These are phyloP conservation scores for Oligia fasciuncula DNA, from an alignment of 2,888 invertebrate species.

Conservation along the genomic window DNA sequence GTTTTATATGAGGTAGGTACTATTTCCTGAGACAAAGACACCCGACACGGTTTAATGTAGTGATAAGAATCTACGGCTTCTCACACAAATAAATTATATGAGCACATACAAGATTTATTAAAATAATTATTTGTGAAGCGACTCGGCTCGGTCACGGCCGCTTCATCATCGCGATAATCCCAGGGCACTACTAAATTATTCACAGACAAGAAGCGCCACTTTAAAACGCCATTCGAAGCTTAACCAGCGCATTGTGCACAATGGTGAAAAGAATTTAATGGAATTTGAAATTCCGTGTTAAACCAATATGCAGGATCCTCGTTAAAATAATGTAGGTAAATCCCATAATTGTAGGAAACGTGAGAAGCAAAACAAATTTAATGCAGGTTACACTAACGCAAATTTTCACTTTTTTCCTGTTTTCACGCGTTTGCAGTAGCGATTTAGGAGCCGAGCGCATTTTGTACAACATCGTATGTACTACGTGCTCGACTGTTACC, in stretches of 20 bases:
- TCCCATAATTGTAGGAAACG: slow-evolving; percentile 25
- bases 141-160: slow-evolving; percentile 33
- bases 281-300: slow-evolving; percentile 49
- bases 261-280: slow-evolving; percentile 57
- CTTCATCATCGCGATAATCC: slow-evolving; percentile 64
- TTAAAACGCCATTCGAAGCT: slow-evolving; percentile 57
- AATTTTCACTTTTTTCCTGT: slow-evolving; percentile 15
- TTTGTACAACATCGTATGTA: slow-evolving; percentile 28
- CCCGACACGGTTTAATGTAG: slow-evolving; percentile 15
- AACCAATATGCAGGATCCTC: slow-evolving; percentile 39
- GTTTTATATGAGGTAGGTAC: background rate
- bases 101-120: slow-evolving; percentile 41
- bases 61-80: slow-evolving; percentile 10
- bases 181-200: slow-evolving; percentile 65
- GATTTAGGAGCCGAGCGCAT: slow-evolving; percentile 3
- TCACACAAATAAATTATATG: slow-evolving; percentile 5
- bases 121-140: slow-evolving; percentile 45
- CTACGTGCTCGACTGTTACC: slow-evolving; percentile 23
- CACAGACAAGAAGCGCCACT: slow-evolving; percentile 61
- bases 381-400: slow-evolving; percentile 6
- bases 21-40: slow-evolving; percentile 1
- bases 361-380: slow-evolving; percentile 10
- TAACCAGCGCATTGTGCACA: slow-evolving; percentile 47
- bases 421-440: slow-evolving; percentile 9
- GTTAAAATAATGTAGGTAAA: slow-evolving; percentile 37